Evolutionary conservation across 1,140 invertebrate species (phyloP).

Genomic region (Scaptomyza graminum): DNA sequence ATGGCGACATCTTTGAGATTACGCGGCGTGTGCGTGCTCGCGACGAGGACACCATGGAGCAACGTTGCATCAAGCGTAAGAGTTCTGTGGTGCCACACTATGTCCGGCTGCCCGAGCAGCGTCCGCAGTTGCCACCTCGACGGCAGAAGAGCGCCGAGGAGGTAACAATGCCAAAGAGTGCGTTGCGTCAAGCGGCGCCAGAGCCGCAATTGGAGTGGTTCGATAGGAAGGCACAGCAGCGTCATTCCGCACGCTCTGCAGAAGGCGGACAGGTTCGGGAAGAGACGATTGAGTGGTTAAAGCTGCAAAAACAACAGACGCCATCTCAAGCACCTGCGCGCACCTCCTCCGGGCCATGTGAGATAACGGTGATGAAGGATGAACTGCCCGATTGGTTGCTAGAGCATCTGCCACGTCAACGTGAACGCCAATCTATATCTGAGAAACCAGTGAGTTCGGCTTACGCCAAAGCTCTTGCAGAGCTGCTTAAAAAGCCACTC

Average conservation of each 20-base stretch:
- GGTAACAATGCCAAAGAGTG: slow-evolving; percentile 74
- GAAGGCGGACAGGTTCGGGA: slow-evolving; percentile 78
- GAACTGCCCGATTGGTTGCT: slow-evolving; percentile 82
- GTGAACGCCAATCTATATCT: slow-evolving; percentile 51
- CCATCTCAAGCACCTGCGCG: slow-evolving; percentile 52
- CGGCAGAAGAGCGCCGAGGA: slow-evolving; percentile 80
- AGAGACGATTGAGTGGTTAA: slow-evolving; percentile 80
- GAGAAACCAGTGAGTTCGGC: slow-evolving; percentile 63
- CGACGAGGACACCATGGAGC: slow-evolving; percentile 80
- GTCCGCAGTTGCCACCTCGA: slow-evolving; percentile 73
- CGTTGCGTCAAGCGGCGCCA: slow-evolving; percentile 51
- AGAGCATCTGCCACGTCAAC: slow-evolving; percentile 76
- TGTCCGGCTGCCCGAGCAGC: slow-evolving; percentile 60
- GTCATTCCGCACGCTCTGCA: slow-evolving; percentile 79
- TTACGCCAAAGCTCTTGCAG: slow-evolving; percentile 75
- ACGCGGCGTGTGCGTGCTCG: slow-evolving; percentile 73
- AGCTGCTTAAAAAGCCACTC: slow-evolving; percentile 80
- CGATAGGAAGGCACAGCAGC: slow-evolving; percentile 78
- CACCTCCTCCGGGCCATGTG: slow-evolving; percentile 79
- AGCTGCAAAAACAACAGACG: slow-evolving; percentile 61
- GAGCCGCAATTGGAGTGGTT: slow-evolving; percentile 77
- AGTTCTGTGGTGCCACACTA: slow-evolving; percentile 62
- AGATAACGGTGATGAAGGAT: slow-evolving; percentile 79
- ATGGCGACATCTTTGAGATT: slow-evolving; percentile 83
- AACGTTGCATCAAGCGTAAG: slow-evolving; percentile 73